Conservation (phyloP, 2,797 vertebrate genomes). For the Salarias fasciatus region DNA sequence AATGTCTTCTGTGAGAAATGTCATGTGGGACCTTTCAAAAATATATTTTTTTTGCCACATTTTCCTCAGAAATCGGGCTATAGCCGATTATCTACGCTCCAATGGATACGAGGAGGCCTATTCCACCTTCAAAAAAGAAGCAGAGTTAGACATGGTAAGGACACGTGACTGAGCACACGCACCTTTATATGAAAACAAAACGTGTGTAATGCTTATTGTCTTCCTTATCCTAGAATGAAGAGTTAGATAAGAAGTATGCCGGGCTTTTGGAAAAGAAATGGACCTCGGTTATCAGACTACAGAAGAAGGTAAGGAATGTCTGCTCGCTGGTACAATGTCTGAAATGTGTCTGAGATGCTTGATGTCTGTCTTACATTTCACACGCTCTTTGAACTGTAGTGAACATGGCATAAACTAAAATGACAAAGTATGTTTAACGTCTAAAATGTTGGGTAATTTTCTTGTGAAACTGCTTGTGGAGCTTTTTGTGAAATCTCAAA, state of each 20-base stretch:
- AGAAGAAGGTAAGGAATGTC: slow-evolving; percentile 91
- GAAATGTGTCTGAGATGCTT: not conserved
- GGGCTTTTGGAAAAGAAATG: slow-evolving; percentile 99
- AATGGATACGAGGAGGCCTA: slow-evolving; percentile 99
- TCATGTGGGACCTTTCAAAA: not conserved
- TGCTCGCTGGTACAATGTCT: not conserved
- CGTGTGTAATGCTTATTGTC: not conserved
- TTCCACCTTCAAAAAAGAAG: slow-evolving; percentile 99
- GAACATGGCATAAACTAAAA: not conserved
- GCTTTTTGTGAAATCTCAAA: not conserved
- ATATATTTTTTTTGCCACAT: not conserved
- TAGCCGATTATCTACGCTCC: slow-evolving; percentile 99
- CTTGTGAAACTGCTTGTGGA: no score
- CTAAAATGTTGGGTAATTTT: not conserved
- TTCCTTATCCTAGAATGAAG: slow-evolving; percentile 90
- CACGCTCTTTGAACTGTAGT: not conserved
- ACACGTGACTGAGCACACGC: not conserved
- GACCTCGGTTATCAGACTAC: slow-evolving; percentile 99
- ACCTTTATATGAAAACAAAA: no score
- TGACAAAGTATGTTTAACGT: no score
- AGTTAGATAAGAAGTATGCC: slow-evolving; percentile 99
- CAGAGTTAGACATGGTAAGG: slow-evolving; percentile 96
- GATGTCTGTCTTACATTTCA: not conserved
- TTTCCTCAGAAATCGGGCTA: slow-evolving; percentile 94
- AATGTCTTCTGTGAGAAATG: not conserved